phyloP scores from a whole-genome alignment of 2,113 vertebrate genomes.

The Tringa solitaria region DNA sequence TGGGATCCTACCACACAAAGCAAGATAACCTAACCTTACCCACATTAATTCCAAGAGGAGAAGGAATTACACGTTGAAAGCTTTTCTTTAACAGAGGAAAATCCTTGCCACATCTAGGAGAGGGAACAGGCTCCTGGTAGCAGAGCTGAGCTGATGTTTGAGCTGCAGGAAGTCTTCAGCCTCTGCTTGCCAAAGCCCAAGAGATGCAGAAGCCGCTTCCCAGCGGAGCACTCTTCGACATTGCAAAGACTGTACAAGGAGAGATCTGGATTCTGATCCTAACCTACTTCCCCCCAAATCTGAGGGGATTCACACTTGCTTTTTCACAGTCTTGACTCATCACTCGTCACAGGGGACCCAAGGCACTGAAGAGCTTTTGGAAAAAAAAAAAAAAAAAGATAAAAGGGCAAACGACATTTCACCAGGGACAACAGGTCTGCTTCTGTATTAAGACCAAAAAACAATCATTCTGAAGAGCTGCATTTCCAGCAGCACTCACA shows the following conservation, averaged over 20 bases:
- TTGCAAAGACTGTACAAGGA: not conserved
- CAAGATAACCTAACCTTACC: not conserved
- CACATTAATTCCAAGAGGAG: not conserved
- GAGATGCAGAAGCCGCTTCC: not conserved
- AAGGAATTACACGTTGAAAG: not conserved
- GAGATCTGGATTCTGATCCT: not conserved
- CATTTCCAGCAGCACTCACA: not conserved
- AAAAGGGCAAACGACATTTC: not conserved
- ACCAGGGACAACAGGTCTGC: not conserved
- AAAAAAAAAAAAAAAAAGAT: not conserved
- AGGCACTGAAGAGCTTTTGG: not conserved
- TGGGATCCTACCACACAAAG: not conserved
- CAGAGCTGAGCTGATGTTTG: not conserved
- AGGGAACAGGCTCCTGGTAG: not conserved
- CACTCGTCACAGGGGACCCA: not conserved
- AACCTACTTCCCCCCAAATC: not conserved
- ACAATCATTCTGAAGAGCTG: not conserved
- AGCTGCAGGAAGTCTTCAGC: not conserved
- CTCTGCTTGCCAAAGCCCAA: not conserved
- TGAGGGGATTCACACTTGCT: not conserved
- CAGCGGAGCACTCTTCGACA: slow-evolving; percentile 21
- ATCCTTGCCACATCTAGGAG: not conserved
- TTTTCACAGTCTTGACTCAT: not conserved
- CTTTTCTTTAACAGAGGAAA: not conserved
- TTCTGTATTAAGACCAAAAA: not conserved